Base-by-base conservation (phyloP, 2,113 vertebrate genomes). In the Tonatia bakeri region DNA sequence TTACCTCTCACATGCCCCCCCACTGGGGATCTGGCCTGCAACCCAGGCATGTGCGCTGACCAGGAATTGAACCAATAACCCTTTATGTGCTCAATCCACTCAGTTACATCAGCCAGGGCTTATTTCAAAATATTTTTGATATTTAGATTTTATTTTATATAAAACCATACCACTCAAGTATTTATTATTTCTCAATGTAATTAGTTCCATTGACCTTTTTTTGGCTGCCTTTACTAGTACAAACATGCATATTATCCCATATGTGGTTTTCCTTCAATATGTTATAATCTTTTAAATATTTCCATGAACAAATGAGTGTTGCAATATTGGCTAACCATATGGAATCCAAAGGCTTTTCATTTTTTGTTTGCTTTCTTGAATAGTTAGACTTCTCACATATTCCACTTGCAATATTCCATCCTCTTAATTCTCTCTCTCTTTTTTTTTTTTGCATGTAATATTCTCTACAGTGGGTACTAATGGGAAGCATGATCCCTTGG, bases 181-280 rank as follows among this genome's bases (percentile, higher is more conserved):
- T 86, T 89, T 87, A 56, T 69, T 93, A 69, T 87, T 96, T 61
- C 59, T 97, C n/a, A 94, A 93, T 76, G 20, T 80, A 75, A 94
- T 95, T 95, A 77, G 28, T 81, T 28, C 26, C 54, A 92, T 88
- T 59, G 76, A 90, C 8, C 28, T 45, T 93, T 93, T 59, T 69
- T 38, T 75, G 82, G 14, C 80, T 84, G 12, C 36, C 13, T 90
- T 45, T 24, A 43, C 0, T 87, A 43, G 92, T 87, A 17, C 33
- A 96, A 97, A 84, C 16, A 93, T 69, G 43, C 4, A 19, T 75
- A 86, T 87, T 92, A 75, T 92, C 33, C 7, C 50, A 81, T 76
- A 85, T 61, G 24, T 84, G 52, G 9, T 56, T 92, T 92, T 79
- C 10, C 54, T 90, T 31, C 80, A 96, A 47, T 50, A 95, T 87